Evolutionary conservation across 2,797 vertebrate genomes (phyloP).

Genomic region (Bradypodion pumilum): DNA sequence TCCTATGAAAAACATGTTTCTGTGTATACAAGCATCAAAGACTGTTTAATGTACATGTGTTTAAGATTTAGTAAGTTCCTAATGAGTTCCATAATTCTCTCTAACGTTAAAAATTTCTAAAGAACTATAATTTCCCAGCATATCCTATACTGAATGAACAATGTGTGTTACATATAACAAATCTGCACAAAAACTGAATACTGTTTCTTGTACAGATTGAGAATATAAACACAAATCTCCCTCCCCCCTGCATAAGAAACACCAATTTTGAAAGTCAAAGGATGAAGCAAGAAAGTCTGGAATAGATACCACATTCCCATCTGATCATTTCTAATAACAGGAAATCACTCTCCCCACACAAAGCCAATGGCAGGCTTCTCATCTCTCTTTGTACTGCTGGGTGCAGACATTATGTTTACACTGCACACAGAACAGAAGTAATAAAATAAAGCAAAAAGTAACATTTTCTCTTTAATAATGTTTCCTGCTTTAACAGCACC

Average conservation of each 20-base stretch:
- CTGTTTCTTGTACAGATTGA: background rate
- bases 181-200: slow-evolving; percentile 12
- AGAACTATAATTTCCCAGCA: slow-evolving; percentile 8
- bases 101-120: slow-evolving; percentile 17
- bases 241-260: background rate
- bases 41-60: slow-evolving; percentile 3
- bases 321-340: background rate
- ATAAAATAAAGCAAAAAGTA: background rate
- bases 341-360: background rate
- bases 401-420: background rate
- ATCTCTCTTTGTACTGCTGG: background rate
- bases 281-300: background rate
- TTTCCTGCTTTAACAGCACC: background rate
- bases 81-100: slow-evolving; percentile 41
- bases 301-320: background rate
- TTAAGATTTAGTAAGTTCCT: slow-evolving; percentile 28
- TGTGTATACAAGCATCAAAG: slow-evolving; percentile 8
- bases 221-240: background rate
- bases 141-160: slow-evolving; percentile 13
- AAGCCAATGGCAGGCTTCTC: background rate
- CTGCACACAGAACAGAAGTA: background rate
- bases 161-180: background rate
- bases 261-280: background rate
- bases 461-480: background rate
- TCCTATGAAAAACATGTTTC: slow-evolving; percentile 11